Conservation (phyloP, 2,113 vertebrate species). For the Felis chaus region DNA sequence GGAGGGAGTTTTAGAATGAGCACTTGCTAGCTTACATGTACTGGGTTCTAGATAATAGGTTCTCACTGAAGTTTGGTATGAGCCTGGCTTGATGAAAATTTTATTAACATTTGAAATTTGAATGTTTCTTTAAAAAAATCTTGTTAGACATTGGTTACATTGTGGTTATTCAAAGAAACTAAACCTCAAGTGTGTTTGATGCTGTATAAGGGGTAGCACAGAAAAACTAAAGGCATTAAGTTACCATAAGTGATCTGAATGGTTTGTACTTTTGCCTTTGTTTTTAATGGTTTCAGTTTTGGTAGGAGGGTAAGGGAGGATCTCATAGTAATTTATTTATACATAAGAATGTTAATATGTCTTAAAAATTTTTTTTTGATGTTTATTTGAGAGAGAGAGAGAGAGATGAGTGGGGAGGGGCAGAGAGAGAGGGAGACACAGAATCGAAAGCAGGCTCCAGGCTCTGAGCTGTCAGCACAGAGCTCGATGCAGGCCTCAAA, state of each 20-base stretch:
- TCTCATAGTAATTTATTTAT: not conserved
- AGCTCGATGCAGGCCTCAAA: rapidly evolving
- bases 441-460: no score
- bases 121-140: not conserved
- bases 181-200: not conserved
- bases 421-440: no score
- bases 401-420: no score
- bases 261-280: not conserved
- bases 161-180: not conserved
- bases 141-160: not conserved
- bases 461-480: no score
- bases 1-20: not conserved
- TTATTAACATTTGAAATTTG: constrained; percentile 33
- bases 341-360: not conserved
- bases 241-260: not conserved
- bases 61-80: not conserved
- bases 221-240: not conserved
- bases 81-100: not conserved
- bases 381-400: no score
- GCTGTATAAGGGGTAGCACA: not conserved
- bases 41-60: not conserved
- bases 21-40: not conserved
- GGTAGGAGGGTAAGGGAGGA: not conserved
- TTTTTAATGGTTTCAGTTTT: not conserved
- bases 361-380: not conserved